Evolutionary conservation across 2,113 vertebrate species (phyloP), one percentile per base, ranked within the genome.

Genomic region (Trichechus manatus): DNA sequence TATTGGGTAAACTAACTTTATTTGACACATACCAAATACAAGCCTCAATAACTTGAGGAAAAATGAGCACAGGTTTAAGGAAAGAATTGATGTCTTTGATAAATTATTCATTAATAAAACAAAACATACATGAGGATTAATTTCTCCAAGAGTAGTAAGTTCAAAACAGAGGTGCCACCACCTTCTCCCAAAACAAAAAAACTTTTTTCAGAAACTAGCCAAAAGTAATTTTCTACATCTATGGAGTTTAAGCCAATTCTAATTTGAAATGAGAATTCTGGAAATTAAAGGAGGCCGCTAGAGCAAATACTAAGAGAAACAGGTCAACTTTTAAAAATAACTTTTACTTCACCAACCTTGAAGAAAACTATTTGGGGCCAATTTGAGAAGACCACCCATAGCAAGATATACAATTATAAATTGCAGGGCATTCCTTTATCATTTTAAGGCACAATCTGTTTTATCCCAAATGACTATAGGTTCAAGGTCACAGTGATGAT

Each of bases 371-470:
- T 64, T 93, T 96, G 92, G 93, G 96, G 96, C 85, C 63, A 96
- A 44, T 87, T 91, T 95, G 86, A 97, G 89, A 94, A 93, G 87
- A 75, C 50, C n/a, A 83, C 84, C n/a, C 29, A 86, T 82, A 97
- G 80, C 94, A 79, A 96, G 97, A 97, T 53, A 74, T 53, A 96
- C 64, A 95, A 93, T 94, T 96, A 96, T 27, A 88, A 97, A 85
- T 6, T 77, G 39, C 19, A 97, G 90, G 89, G 72, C 96, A 70
- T 92, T 97, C 36, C 89, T 95, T 97, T 78, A 83, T 63, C 95
- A 96, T 66, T 94, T 97, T 98, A 99, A 99, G 98, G 98, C 98
- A 98, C 98, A 61, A 42, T 89, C 94, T 94, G 11, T 74, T 97
- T 97, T 90, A 33, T 87, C 83, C 89, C 96, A 97, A 86, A 97